phyloP scores from a whole-genome alignment of 1,140 invertebrate genomes.

The Lepidurus apus region DNA sequence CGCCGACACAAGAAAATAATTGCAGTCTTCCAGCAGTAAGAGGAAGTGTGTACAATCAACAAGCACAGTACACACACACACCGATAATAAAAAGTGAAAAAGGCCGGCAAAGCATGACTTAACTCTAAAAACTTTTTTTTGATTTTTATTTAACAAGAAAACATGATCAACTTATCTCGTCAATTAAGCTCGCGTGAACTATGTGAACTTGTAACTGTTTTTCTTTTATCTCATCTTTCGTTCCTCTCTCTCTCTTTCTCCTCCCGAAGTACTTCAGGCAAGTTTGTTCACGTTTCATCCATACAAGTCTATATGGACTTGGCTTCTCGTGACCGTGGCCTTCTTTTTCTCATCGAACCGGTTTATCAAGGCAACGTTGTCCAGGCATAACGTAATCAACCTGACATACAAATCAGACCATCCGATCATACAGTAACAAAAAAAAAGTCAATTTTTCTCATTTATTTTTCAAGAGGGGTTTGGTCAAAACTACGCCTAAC shows the following conservation, averaged over 20 bases:
- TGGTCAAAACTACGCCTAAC: no score
- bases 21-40: background rate
- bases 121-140: background rate
- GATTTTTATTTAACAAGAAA: background rate
- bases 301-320: background rate
- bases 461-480: no score
- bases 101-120: background rate
- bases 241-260: no score
- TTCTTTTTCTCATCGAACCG: constrained; percentile 2
- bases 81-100: background rate
- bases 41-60: background rate
- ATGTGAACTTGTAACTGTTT: background rate
- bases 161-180: background rate
- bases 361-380: constrained; percentile 1
- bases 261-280: background rate
- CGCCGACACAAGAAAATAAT: background rate
- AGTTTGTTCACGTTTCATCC: background rate
- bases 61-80: background rate
- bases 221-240: no score
- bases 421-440: background rate
- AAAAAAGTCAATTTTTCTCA: background rate
- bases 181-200: background rate
- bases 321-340: background rate
- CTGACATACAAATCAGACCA: background rate
- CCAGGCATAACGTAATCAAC: background rate